Evolutionary conservation across 2,797 vertebrate species (phyloP).

Genomic region (Adelosebastes latens): DNA sequence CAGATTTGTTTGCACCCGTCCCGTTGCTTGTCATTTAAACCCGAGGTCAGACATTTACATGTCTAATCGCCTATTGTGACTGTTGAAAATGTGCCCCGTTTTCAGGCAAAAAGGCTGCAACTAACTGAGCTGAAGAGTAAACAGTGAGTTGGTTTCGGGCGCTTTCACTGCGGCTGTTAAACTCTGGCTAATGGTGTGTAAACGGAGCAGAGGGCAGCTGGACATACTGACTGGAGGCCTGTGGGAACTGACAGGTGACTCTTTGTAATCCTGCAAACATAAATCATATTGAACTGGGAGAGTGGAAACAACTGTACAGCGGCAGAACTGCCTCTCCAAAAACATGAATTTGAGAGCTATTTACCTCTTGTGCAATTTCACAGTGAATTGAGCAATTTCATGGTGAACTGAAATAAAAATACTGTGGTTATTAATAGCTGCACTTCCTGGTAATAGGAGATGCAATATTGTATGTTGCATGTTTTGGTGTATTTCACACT

Average conservation of each 20-base stretch:
- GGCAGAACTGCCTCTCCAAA: neutral
- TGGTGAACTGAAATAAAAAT: conserved; percentile 9
- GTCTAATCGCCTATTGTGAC: conserved; percentile 52
- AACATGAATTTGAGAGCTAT: conserved; percentile 1
- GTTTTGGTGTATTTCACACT: neutral
- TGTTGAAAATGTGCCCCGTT: conserved; percentile 42
- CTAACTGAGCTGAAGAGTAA: conserved; percentile 79
- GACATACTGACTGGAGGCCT: conserved; percentile 67
- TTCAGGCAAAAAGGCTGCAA: conserved; percentile 48
- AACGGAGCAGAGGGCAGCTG: conserved; percentile 76
- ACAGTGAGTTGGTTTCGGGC: conserved; percentile 52
- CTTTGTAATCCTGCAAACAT: conserved; percentile 55
- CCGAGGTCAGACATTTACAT: conserved; percentile 51
- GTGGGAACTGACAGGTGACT: conserved; percentile 79
- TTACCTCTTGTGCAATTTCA: conserved; percentile 44
- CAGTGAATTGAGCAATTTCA: conserved; percentile 30
- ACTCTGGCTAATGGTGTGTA: conserved; percentile 71
- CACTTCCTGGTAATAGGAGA: neutral
- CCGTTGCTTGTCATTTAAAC: conserved; percentile 34
- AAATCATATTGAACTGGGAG: conserved; percentile 1
- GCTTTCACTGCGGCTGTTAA: conserved; percentile 65
- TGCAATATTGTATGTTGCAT: neutral
- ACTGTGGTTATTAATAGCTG: neutral
- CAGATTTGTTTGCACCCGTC: neutral
- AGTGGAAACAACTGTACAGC: conserved; percentile 11